A percentile compares a stretch with the other conserved stretches of the same genome.
These are phyloP conservation scores for Himalopsyche tibetana DNA, from an alignment of 2,888 invertebrate genomes.

Conservation along the genomic window DNA sequence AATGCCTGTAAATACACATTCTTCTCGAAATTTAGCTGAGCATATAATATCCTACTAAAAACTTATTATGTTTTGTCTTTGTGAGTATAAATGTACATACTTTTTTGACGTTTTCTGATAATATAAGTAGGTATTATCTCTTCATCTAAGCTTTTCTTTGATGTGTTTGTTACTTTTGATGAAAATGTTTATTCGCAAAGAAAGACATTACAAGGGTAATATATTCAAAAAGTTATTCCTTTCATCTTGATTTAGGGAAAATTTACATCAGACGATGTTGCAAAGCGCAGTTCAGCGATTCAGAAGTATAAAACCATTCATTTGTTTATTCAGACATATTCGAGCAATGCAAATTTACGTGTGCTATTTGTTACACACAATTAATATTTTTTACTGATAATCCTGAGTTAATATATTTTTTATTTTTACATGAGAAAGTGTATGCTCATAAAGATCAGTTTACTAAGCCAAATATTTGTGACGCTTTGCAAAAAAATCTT, in stretches of 20 bases:
- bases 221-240: slow-evolving; percentile 35
- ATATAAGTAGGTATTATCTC: slow-evolving; percentile 17
- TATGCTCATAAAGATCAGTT: no score
- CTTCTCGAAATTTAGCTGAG: no score
- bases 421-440: no score
- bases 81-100: neutral
- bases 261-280: slow-evolving; percentile 10
- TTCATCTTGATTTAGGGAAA: slow-evolving; percentile 28
- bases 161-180: slow-evolving; percentile 13
- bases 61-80: no score
- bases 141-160: slow-evolving; percentile 6
- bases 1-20: no score
- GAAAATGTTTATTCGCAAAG: slow-evolving; percentile 37
- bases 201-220: slow-evolving; percentile 23
- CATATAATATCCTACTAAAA: no score
- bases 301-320: slow-evolving; percentile 8
- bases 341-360: no score
- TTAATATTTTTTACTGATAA: no score
- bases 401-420: no score
- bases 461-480: no score
- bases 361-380: no score
- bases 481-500: no score
- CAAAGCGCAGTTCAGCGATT: neutral
- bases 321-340: neutral
- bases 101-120: slow-evolving; percentile 17